Percentiles rank a stretch among this genome's conserved stretches.
Conservation (phyloP, 2,113 vertebrate genomes). For the Sander lucioperca region DNA sequence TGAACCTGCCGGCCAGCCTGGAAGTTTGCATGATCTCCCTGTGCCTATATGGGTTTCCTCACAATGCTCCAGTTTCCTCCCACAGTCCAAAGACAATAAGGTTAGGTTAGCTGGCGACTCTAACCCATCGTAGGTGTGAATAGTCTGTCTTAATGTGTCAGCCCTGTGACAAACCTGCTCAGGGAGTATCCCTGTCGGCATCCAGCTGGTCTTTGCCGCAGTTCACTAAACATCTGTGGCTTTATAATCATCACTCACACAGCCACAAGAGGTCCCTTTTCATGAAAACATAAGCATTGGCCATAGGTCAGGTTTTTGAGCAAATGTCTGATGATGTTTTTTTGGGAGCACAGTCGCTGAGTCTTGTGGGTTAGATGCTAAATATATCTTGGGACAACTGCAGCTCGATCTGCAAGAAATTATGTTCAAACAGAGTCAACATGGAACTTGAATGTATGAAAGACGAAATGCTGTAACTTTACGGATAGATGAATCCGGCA, state of each 20-base stretch:
- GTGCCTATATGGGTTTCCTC: too few relatives aligned
- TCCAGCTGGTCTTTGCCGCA: not conserved
- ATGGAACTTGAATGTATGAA: not conserved
- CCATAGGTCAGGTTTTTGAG: not conserved
- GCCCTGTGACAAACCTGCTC: not conserved
- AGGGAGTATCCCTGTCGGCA: too few relatives aligned
- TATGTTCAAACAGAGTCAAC: not conserved
- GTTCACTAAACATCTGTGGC: not conserved
- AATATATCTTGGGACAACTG: not conserved
- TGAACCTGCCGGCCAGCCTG: too few relatives aligned
- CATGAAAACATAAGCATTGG: not conserved
- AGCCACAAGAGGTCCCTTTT: not conserved
- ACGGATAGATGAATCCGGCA: not conserved
- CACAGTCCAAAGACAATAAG: too few relatives aligned
- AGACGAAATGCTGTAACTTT: too few relatives aligned
- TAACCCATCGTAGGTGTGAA: not conserved
- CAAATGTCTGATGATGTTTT: not conserved
- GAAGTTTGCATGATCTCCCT: too few relatives aligned
- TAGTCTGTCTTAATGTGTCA: not conserved
- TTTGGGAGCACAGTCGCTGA: not conserved
- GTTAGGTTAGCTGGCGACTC: too few relatives aligned
- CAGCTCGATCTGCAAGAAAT: not conserved
- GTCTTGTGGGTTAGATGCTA: not conserved
- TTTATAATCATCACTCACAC: not conserved
- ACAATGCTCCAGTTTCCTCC: too few relatives aligned